Conservation (phyloP, 2,113 vertebrate genomes). For the Zeus faber region DNA sequence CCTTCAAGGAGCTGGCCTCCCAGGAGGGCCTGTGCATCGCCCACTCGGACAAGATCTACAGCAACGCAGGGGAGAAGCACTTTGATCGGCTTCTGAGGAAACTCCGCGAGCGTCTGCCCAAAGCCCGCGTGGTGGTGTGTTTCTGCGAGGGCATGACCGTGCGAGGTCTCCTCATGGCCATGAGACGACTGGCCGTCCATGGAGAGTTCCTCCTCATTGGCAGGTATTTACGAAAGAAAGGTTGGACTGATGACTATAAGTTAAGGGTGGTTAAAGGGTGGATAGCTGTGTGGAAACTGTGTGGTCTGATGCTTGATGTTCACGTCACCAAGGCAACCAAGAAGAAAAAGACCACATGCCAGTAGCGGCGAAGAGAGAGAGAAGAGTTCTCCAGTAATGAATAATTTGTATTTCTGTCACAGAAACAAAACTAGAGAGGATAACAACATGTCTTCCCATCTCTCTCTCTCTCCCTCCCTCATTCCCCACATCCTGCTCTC, state of each 20-base stretch:
- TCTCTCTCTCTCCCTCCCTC: not conserved
- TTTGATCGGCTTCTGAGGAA: constrained; percentile 93
- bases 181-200: constrained; percentile 88
- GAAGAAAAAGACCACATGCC: constrained; percentile 60
- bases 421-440: constrained; percentile 32
- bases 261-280: not conserved
- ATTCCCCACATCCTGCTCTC: not conserved
- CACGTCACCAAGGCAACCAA: constrained; percentile 69
- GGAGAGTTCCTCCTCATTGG: constrained; percentile 94
- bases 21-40: constrained; percentile 96
- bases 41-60: constrained; percentile 99
- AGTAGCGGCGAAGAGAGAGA: constrained; percentile 43
- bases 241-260: constrained; percentile 1
- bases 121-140: constrained; percentile 94
- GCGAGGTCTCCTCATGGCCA: constrained; percentile 91
- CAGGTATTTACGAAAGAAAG: constrained; percentile 76
- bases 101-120: constrained; percentile 89
- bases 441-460: constrained; percentile 13
- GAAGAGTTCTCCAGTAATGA: constrained; percentile 53
- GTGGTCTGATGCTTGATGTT: constrained; percentile 40
- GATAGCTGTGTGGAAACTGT: constrained; percentile 17
- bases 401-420: constrained; percentile 63
- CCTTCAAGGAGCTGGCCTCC: constrained; percentile 96
- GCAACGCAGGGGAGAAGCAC: constrained; percentile 93
- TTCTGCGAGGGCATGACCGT: constrained; percentile 99